phyloP scores from a whole-genome alignment of 2,888 invertebrate species.

The Syrphus vitripennis region DNA sequence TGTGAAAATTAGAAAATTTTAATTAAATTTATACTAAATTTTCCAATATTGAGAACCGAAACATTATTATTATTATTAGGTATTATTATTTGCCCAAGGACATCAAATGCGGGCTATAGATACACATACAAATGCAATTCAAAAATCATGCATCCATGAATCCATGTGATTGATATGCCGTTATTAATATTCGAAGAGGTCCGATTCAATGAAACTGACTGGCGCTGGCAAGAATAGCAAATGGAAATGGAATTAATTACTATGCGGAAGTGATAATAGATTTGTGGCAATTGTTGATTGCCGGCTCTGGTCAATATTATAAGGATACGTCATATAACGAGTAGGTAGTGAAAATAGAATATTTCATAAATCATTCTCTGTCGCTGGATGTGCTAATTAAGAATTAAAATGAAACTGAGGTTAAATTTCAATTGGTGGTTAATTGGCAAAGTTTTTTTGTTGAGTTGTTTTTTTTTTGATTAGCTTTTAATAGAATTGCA shows the following conservation, averaged over 20 bases:
- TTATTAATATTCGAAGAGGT: slow-evolving; percentile 16
- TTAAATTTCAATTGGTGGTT: not conserved
- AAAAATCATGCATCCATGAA: slow-evolving; percentile 2
- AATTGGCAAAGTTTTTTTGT: not conserved
- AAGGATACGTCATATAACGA: not conserved
- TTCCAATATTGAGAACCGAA: not conserved
- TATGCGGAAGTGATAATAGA: slow-evolving; percentile 59
- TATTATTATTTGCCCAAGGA: too few relatives aligned
- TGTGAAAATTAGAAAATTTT: not conserved
- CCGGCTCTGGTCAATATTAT: slow-evolving; percentile 23
- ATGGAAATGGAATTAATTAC: slow-evolving; percentile 53
- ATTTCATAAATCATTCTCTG: slow-evolving; percentile 39
- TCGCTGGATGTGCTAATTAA: not conserved
- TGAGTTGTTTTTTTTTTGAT: not conserved
- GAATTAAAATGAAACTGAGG: not conserved
- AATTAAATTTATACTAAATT: not conserved
- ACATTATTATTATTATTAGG: too few relatives aligned
- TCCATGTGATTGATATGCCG: slow-evolving; percentile 39
- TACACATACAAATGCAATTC: not conserved
- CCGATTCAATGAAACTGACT: not conserved
- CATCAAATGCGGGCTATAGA: not conserved
- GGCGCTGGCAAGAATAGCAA: not conserved
- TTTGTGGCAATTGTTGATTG: slow-evolving; percentile 53
- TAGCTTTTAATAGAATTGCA: not conserved
- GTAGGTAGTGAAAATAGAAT: not conserved